phyloP scores from a whole-genome alignment of 2,888 invertebrate species.

The Ectropis crepuscularia region DNA sequence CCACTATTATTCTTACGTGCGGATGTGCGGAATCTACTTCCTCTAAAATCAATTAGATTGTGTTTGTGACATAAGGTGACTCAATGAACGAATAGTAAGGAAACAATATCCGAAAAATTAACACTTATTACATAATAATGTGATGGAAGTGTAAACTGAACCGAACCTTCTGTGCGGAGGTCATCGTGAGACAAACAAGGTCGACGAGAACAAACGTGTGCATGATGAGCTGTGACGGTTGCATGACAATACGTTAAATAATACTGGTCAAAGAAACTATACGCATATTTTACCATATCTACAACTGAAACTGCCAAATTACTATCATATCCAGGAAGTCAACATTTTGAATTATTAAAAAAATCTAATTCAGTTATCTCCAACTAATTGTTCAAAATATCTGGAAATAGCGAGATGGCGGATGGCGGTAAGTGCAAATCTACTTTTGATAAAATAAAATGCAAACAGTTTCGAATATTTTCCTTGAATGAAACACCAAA shows the following conservation, averaged over 20 bases:
- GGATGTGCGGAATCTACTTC: conserved; percentile 25
- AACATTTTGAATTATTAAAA: no score
- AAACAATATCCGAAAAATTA: conserved; percentile 42
- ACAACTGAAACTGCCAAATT: no score
- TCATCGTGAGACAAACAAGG: conserved; percentile 23
- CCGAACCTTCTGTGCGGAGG: conserved; percentile 46
- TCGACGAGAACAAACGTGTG: conserved; percentile 15
- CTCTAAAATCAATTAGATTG: conserved; percentile 38
- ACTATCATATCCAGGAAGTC: no score
- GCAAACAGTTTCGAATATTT: no score
- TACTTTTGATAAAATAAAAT: no score
- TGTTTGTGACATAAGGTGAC: conserved; percentile 39
- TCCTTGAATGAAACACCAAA: no score
- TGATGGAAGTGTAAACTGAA: conserved; percentile 51
- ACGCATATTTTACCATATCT: no score
- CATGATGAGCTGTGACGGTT: conserved; percentile 13
- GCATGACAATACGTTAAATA: conserved; percentile 8
- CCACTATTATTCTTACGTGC: no score
- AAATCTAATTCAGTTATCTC: no score
- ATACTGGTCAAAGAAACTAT: conserved; percentile 2
- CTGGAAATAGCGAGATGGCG: no score
- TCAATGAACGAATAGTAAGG: conserved; percentile 41
- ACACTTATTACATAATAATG: conserved; percentile 34
- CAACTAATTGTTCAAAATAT: no score
- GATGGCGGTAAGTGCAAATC: no score